These are phyloP conservation scores for Elegia similella DNA, from an alignment of 2,888 invertebrate genomes.

Conservation along the genomic window DNA sequence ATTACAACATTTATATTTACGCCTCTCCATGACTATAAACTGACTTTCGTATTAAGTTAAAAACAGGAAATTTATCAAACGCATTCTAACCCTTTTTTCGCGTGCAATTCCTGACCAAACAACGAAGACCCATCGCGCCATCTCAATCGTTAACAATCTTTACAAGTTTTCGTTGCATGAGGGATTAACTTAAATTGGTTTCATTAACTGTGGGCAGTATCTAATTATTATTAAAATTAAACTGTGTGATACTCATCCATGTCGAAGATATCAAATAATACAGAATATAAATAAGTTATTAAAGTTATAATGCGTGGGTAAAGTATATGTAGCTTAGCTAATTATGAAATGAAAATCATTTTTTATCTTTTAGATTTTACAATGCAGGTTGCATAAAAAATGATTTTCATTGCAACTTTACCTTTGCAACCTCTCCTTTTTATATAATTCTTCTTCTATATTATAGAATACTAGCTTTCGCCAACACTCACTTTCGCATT, in stretches of 20 bases:
- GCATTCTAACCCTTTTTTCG: constrained; percentile 17
- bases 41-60: constrained; percentile 12
- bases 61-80: constrained; percentile 23
- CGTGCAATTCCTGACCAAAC: constrained; percentile 14
- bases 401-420: too few relatives aligned
- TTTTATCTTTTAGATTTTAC: too few relatives aligned
- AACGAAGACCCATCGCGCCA: constrained; percentile 14
- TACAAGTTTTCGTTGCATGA: constrained; percentile 3
- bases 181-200: constrained; percentile 18
- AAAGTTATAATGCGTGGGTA: not conserved
- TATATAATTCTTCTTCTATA: too few relatives aligned
- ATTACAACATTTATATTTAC: constrained; percentile 16
- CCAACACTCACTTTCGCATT: too few relatives aligned
- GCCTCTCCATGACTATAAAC: constrained; percentile 14
- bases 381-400: too few relatives aligned
- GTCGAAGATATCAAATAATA: not conserved
- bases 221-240: constrained; percentile 24
- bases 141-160: not conserved
- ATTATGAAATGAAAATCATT: too few relatives aligned
- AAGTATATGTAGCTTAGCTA: too few relatives aligned
- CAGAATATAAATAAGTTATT: not conserved
- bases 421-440: too few relatives aligned
- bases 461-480: too few relatives aligned
- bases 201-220: constrained; percentile 25
- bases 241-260: not conserved